phyloP scores from a whole-genome alignment of 2,888 invertebrate genomes.

The Brenthis hecate region DNA sequence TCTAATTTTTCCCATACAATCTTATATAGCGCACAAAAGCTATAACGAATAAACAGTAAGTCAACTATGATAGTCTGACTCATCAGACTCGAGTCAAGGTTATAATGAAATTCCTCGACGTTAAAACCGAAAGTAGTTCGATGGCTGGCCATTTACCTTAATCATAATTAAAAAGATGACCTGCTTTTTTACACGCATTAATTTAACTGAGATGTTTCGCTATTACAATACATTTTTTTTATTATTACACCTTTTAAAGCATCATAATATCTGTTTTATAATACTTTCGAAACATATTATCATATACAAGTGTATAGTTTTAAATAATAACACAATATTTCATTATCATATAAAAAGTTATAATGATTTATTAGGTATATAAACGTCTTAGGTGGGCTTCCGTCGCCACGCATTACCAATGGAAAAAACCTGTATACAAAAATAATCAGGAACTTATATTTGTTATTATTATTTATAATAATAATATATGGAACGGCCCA shows the following conservation, averaged over 20 bases:
- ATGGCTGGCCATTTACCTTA: slow-evolving; percentile 35
- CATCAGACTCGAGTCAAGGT: slow-evolving; percentile 51
- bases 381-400: slow-evolving; percentile 69
- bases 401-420: slow-evolving; percentile 50
- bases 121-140: slow-evolving; percentile 50
- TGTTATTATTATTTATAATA: slow-evolving; percentile 64
- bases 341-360: slow-evolving; percentile 7
- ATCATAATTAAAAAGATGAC: slow-evolving; percentile 32
- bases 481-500: slow-evolving; percentile 61
- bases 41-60: slow-evolving; percentile 6
- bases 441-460: slow-evolving; percentile 61
- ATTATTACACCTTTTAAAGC: slow-evolving; percentile 6
- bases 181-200: slow-evolving; percentile 16
- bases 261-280: neutral
- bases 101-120: slow-evolving; percentile 57
- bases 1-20: too few relatives aligned
- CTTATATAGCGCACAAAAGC: too few relatives aligned
- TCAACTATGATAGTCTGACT: slow-evolving; percentile 43
- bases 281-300: neutral
- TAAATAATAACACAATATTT: slow-evolving; percentile 6
- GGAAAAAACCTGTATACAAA: slow-evolving; percentile 38
- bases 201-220: slow-evolving; percentile 15
- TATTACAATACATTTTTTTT: slow-evolving; percentile 4
- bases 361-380: slow-evolving; percentile 9
- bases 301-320: neutral